Percentiles rank a stretch among this genome's conserved stretches.
Evolutionary conservation across 1,140 invertebrate genomes (phyloP).

Genomic region (Himalopsyche phryganea): DNA sequence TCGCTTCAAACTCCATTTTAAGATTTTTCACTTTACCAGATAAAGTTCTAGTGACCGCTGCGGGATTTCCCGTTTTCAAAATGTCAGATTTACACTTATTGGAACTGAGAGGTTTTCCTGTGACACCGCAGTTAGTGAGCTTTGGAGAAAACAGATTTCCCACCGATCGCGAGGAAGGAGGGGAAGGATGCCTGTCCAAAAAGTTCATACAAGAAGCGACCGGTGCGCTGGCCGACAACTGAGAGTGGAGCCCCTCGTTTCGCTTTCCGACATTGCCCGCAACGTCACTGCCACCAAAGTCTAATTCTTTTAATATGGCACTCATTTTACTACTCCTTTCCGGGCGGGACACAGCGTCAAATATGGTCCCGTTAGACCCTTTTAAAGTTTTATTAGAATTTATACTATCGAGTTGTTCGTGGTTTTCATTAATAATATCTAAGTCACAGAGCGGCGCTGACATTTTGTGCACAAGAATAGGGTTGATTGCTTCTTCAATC

Average conservation of each 20-base stretch:
- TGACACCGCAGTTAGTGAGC: background rate
- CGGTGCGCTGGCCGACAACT: slow-evolving; percentile 62
- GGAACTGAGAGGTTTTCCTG: slow-evolving; percentile 10
- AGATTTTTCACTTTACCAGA: slow-evolving; percentile 74
- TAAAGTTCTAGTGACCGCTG: slow-evolving; percentile 37
- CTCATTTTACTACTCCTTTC: slow-evolving; percentile 41
- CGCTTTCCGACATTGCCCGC: slow-evolving; percentile 31
- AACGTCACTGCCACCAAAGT: slow-evolving; percentile 28
- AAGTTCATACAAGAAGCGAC: slow-evolving; percentile 53
- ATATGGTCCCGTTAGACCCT: slow-evolving; percentile 23
- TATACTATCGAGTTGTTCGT: slow-evolving; percentile 33
- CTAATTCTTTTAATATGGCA: slow-evolving; percentile 50
- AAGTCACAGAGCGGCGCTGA: slow-evolving; percentile 40
- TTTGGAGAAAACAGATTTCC: slow-evolving; percentile 23
- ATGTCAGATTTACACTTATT: slow-evolving; percentile 31
- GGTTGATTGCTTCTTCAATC: slow-evolving; percentile 36
- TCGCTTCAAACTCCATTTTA: slow-evolving; percentile 83
- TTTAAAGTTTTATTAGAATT: slow-evolving; percentile 24
- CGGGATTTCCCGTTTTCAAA: slow-evolving; percentile 30
- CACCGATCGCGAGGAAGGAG: slow-evolving; percentile 13
- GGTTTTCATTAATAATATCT: slow-evolving; percentile 45
- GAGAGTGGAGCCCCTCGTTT: slow-evolving; percentile 40
- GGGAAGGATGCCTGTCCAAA: slow-evolving; percentile 15
- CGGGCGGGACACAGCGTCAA: slow-evolving; percentile 14
- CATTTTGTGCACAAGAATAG: slow-evolving; percentile 32